phyloP scores from a whole-genome alignment of 2,113 vertebrate species.

The Sarotherodon lohbergeri region DNA sequence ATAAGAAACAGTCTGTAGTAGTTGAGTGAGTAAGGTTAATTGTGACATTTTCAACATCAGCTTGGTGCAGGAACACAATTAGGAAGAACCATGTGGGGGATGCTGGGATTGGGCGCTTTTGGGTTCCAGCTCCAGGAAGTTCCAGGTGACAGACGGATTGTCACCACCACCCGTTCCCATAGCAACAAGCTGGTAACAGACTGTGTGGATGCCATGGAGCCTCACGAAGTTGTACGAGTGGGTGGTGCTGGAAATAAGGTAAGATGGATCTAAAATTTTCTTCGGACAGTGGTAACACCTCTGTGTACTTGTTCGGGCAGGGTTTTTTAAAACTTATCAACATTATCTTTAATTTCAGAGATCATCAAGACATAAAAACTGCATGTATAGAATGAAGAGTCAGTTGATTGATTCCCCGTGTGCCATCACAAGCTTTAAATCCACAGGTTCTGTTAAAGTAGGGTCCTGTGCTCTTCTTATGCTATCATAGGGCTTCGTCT shows the following conservation, averaged over 20 bases:
- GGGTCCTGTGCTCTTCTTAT: not conserved
- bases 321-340: not conserved
- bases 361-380: not conserved
- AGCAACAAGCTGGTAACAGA: slow-evolving; percentile 87
- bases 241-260: slow-evolving; percentile 99
- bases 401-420: not conserved
- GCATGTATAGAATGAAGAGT: not conserved
- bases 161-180: slow-evolving; percentile 92
- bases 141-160: slow-evolving; percentile 80
- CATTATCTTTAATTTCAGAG: not conserved
- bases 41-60: slow-evolving; percentile 54
- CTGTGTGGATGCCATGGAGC: slow-evolving; percentile 86
- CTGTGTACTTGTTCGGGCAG: not conserved
- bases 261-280: not conserved
- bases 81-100: slow-evolving; percentile 93
- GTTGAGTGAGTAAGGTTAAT: not conserved
- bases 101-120: slow-evolving; percentile 87
- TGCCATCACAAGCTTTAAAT: not conserved
- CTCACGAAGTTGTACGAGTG: slow-evolving; percentile 83
- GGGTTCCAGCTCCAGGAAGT: slow-evolving; percentile 89
- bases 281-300: not conserved
- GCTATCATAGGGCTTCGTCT: not conserved
- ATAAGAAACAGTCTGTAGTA: not conserved
- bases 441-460: not conserved
- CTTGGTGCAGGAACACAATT: slow-evolving; percentile 75